Conservation (phyloP, 1,140 invertebrate species). For the Mamestra configurata region DNA sequence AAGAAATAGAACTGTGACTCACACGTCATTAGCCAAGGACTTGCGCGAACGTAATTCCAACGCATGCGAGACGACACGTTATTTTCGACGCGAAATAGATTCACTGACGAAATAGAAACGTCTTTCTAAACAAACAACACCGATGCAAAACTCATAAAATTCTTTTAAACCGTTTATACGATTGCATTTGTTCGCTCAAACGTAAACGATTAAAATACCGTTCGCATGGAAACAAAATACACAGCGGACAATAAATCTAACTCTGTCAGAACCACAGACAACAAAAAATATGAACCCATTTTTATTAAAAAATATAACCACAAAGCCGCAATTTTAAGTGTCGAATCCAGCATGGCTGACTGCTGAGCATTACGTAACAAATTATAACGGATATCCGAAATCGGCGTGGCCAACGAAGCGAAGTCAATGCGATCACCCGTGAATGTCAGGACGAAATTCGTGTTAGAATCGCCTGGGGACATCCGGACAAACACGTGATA, state of each 20-base stretch:
- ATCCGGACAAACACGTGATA: background rate
- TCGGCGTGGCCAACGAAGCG: constrained; percentile 60
- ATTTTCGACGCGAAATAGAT: constrained; percentile 61
- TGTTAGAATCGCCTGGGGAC: constrained; percentile 43
- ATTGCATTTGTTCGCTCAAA: constrained; percentile 16
- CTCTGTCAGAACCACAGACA: background rate
- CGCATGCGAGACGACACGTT: constrained; percentile 60
- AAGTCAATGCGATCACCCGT: constrained; percentile 59
- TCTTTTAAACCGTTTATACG: background rate
- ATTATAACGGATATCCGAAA: constrained; percentile 68
- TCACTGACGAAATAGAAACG: constrained; percentile 39
- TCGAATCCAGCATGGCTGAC: constrained; percentile 36
- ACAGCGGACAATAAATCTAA: constrained; percentile 7
- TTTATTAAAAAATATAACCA: constrained; percentile 39
- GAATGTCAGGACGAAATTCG: constrained; percentile 71
- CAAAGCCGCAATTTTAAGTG: constrained; percentile 33
- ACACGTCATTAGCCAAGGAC: constrained; percentile 77
- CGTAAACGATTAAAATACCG: constrained; percentile 22
- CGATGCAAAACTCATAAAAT: constrained; percentile 8
- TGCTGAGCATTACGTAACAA: constrained; percentile 57
- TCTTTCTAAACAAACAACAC: constrained; percentile 20
- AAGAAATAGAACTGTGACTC: constrained; percentile 83
- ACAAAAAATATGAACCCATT: constrained; percentile 9
- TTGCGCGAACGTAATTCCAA: constrained; percentile 53
- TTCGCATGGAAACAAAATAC: constrained; percentile 13